A percentile compares a stretch with the other conserved stretches of the same genome.
phyloP scores from a whole-genome alignment of 2,888 invertebrate species.

The Ormia ochracea region DNA sequence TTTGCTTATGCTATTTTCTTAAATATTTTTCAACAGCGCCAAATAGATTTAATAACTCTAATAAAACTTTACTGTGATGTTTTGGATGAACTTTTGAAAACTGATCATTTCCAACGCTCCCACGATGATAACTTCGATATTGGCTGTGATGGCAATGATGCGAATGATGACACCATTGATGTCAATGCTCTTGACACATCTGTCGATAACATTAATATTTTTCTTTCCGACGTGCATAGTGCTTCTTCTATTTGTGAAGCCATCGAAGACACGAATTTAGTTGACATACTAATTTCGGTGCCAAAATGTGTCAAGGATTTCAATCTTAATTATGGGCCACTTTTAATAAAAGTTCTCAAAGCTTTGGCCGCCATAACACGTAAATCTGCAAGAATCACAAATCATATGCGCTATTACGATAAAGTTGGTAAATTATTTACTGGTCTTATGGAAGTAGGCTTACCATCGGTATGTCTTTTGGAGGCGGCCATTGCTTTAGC shows the following conservation, averaged over 20 bases:
- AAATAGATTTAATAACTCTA: conserved; percentile 79
- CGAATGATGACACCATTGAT: conserved; percentile 70
- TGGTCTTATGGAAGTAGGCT: conserved; percentile 75
- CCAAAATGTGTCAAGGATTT: conserved; percentile 73
- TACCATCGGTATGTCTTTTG: conserved; percentile 77
- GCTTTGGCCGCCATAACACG: conserved; percentile 70
- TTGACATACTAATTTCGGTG: conserved; percentile 75
- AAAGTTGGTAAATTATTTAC: conserved; percentile 72
- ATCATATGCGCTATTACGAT: conserved; percentile 68
- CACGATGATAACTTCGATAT: conserved; percentile 71
- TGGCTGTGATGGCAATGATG: conserved; percentile 69
- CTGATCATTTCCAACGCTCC: conserved; percentile 70
- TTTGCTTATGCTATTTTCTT: no score
- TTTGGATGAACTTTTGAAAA: conserved; percentile 73
- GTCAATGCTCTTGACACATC: conserved; percentile 73
- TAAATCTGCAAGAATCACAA: conserved; percentile 67
- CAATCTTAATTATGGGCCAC: conserved; percentile 71
- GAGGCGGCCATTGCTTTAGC: conserved; percentile 78
- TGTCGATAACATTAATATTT: conserved; percentile 73
- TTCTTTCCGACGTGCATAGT: conserved; percentile 69
- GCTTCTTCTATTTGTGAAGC: conserved; percentile 71
- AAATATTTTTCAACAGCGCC: conserved; percentile 78
- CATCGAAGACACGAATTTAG: conserved; percentile 75
- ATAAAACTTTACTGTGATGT: conserved; percentile 77
- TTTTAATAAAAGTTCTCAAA: conserved; percentile 71